These are phyloP conservation scores for Nannospalax galili DNA, from an alignment of 2,113 vertebrate genomes.

Conservation along the genomic window DNA sequence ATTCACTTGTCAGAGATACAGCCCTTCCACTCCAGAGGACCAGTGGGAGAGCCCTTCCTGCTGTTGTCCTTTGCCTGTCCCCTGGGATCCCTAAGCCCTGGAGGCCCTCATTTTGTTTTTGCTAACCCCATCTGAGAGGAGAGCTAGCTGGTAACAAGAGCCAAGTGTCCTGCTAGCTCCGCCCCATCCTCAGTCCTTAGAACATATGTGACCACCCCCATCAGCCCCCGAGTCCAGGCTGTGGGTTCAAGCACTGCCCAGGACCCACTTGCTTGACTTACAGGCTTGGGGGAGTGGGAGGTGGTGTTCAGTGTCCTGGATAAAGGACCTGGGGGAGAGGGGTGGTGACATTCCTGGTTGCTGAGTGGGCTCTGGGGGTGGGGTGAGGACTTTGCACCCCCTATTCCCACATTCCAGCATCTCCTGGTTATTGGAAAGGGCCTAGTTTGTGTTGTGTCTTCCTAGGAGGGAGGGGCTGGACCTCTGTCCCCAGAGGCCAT, in stretches of 20 bases:
- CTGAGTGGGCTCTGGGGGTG: slow-evolving; percentile 80
- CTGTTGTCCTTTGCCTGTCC: slow-evolving; percentile 3
- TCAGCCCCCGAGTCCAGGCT: background rate
- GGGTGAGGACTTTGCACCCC: slow-evolving; percentile 55
- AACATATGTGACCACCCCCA: background rate
- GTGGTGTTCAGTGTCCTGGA: slow-evolving; percentile 55
- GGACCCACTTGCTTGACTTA: slow-evolving; percentile 66
- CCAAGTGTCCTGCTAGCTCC: slow-evolving; percentile 56
- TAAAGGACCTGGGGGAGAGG: slow-evolving; percentile 71
- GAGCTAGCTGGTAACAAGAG: slow-evolving; percentile 52
- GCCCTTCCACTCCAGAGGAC: background rate
- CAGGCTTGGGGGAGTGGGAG: slow-evolving; percentile 62
- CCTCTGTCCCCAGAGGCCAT: slow-evolving; percentile 76
- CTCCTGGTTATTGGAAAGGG: slow-evolving; percentile 37
- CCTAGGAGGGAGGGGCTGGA: slow-evolving; percentile 68
- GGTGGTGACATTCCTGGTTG: slow-evolving; percentile 79
- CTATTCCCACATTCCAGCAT: slow-evolving; percentile 54
- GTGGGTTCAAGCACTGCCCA: slow-evolving; percentile 15
- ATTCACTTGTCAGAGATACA: background rate
- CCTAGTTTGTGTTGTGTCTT: slow-evolving; percentile 54
- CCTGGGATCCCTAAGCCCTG: slow-evolving; percentile 54
- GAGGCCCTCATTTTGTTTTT: slow-evolving; percentile 60
- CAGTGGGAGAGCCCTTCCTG: slow-evolving; percentile 3
- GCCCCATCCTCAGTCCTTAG: background rate
- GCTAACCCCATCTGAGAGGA: background rate